These are phyloP conservation scores for Gastrophysa polygoni DNA, from an alignment of 2,888 invertebrate genomes.

Conservation along the genomic window DNA sequence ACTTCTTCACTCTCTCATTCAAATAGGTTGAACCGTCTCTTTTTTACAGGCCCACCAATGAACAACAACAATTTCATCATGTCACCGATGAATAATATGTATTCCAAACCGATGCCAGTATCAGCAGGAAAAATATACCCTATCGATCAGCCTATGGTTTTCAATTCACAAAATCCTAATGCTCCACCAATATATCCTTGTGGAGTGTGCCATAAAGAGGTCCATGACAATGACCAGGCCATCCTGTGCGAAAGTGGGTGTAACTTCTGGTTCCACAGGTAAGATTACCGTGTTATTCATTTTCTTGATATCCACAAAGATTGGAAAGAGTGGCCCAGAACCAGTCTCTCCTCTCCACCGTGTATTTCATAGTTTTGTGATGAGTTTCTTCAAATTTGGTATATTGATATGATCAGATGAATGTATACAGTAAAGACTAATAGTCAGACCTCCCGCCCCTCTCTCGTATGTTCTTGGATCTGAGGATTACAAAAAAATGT, in stretches of 20 bases:
- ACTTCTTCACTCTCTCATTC: no score
- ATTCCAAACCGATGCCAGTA: constrained; percentile 89
- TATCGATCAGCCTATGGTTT: constrained; percentile 95
- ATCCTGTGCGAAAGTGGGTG: constrained; percentile 97
- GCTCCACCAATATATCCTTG: constrained; percentile 98
- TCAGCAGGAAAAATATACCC: constrained; percentile 94
- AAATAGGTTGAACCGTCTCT: no score
- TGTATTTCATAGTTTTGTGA: no score
- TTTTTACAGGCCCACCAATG: constrained; percentile 56
- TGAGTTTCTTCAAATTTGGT: no score
- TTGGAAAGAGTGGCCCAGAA: no score
- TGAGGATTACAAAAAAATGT: no score
- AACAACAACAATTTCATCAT: constrained; percentile 58
- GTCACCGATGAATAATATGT: constrained; percentile 62
- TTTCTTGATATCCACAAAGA: no score
- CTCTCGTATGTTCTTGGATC: no score
- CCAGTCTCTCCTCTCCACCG: no score
- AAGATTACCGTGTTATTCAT: constrained; percentile 41
- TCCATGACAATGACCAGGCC: constrained; percentile 98
- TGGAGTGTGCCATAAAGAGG: constrained; percentile 97
- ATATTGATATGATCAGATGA: no score
- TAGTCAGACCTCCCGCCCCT: no score
- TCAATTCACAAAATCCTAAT: constrained; percentile 97
- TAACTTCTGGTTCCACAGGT: constrained; percentile 99
- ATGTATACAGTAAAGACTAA: no score